Percentiles rank a stretch among this genome's conserved stretches.
phyloP scores from a whole-genome alignment of 2,113 vertebrate genomes.

The Thunnus thynnus region DNA sequence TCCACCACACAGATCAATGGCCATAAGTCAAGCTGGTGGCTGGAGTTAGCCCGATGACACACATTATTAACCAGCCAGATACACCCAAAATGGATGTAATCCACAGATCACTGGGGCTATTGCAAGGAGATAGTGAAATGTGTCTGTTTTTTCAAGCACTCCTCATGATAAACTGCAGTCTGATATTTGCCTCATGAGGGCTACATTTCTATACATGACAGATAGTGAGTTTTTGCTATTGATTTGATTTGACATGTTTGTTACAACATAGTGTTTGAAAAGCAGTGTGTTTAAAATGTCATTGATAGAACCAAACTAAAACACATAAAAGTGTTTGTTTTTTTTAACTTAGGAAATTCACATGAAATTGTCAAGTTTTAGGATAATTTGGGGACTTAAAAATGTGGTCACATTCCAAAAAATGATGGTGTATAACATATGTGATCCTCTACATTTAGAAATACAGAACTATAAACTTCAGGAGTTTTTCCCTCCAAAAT shows the following conservation, averaged over 20 bases:
- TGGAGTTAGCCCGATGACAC: conserved; percentile 70
- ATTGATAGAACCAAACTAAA: background rate
- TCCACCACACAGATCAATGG: conserved; percentile 68
- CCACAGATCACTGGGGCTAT: conserved; percentile 4
- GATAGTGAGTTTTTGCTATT: background rate
- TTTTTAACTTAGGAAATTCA: background rate
- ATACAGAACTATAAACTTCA: background rate
- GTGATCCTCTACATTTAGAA: background rate
- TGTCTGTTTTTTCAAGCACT: conserved; percentile 9
- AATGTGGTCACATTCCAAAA: no score
- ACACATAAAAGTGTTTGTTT: background rate
- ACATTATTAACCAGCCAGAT: conserved; percentile 58
- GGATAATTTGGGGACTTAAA: background rate
- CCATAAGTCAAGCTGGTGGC: conserved; percentile 72
- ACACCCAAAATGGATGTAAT: conserved; percentile 44
- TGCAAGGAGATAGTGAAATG: conserved; percentile 7
- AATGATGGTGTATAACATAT: background rate
- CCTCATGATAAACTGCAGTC: conserved; percentile 5
- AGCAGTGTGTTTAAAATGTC: background rate
- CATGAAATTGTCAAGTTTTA: background rate
- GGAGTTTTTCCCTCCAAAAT: background rate
- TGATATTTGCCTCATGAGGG: background rate
- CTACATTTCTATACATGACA: background rate
- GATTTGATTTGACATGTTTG: background rate
- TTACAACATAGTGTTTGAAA: background rate